Base-by-base conservation (phyloP, 2,888 invertebrate genomes). In the Luffia ferchaultella region DNA sequence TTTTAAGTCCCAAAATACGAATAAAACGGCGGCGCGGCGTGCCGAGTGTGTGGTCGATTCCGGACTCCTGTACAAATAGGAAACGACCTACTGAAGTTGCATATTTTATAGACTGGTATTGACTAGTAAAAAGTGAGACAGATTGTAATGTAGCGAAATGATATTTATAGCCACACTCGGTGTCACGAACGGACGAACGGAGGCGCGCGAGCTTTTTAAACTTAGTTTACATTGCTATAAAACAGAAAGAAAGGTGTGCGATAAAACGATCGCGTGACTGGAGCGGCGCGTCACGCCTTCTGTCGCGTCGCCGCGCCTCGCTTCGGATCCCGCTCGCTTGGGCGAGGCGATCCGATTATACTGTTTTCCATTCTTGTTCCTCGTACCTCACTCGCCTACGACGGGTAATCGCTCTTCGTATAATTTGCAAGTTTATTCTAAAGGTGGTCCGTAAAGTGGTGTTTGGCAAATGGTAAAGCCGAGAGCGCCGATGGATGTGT, bases 241-340 rank as follows among this genome's bases (percentile, higher is more conserved):
- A 78, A 76, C 71, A 68, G 68, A 75, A 76, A 75, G 68, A 77
- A n/a, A 77, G 77, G 79, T 76, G 78, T 76, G 71, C 75, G 76
- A 76, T 80, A 76, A 76, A 77, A 76, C 73, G 74, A 73, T 83
- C 79, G 82, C 82, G 82, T 83, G 82, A 76, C 79, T 72, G 5
- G 30, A 30, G 30, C 45, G 18, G 18, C 45, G 12, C 30, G 30
- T 30, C 30, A 30, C 30, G 30, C 30, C 30, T 30, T 3, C 12
- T 12, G 30, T 30, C 30, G 56, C 53, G 60, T 68, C 66, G 67
- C 71, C 66, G 63, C 64, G 62, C 61, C 68, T 70, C 73, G 69
- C 63, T 70, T 67, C 66, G 61, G 68, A 75, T 78, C 76, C 71
- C 30, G 74, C 70, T 76, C 76, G 76, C 78, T 77, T 77, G 74